phyloP scores from a whole-genome alignment of 1,140 invertebrate genomes.

The Neodiprion fabricii region DNA sequence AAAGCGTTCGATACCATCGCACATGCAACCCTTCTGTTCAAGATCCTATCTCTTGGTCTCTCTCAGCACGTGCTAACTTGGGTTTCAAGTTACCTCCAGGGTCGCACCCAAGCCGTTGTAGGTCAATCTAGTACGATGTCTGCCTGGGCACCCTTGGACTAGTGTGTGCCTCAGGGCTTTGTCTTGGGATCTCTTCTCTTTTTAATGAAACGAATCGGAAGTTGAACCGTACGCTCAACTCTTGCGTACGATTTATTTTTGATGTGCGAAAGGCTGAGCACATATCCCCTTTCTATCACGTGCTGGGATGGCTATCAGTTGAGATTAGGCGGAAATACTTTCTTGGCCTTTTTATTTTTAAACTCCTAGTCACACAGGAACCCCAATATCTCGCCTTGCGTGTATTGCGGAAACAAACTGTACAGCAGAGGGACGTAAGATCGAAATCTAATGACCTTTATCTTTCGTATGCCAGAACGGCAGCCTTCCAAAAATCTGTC shows the following conservation, averaged over 20 bases:
- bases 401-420: too few relatives aligned
- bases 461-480: too few relatives aligned
- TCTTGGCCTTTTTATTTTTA: background rate
- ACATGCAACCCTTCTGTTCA: too few relatives aligned
- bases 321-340: background rate
- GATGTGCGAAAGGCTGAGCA: background rate
- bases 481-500: too few relatives aligned
- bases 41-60: too few relatives aligned
- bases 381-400: background rate
- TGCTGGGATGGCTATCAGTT: background rate
- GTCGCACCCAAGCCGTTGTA: background rate
- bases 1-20: constrained; percentile 26
- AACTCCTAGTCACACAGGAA: background rate
- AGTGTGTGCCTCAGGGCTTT: too few relatives aligned
- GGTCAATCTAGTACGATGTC: background rate
- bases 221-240: background rate
- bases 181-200: background rate
- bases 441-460: too few relatives aligned
- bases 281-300: background rate
- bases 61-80: too few relatives aligned
- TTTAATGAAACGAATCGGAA: background rate
- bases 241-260: background rate
- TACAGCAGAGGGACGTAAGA: too few relatives aligned
- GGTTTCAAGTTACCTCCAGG: background rate
- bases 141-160: background rate